Evolutionary conservation across 2,113 vertebrate species (phyloP).

Genomic region (Pituophis catenifer): DNA sequence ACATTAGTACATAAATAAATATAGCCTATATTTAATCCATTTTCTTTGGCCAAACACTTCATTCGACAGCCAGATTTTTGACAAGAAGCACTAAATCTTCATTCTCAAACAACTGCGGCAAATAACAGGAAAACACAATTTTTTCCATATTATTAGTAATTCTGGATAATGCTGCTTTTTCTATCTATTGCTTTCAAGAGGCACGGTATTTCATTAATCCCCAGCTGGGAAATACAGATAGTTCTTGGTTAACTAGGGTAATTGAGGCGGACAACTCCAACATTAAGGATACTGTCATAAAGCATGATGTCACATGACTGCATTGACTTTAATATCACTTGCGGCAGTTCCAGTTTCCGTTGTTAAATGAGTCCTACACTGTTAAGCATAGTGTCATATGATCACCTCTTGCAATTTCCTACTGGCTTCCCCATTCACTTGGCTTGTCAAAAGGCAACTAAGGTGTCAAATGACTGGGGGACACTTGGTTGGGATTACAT

Average conservation of each 20-base stretch:
- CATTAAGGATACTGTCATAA: not conserved
- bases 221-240: not conserved
- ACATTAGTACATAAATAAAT: not conserved
- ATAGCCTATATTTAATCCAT: not conserved
- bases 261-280: not conserved
- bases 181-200: not conserved
- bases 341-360: not conserved
- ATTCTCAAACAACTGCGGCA: not conserved
- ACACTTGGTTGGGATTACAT: not conserved
- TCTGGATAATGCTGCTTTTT: not conserved
- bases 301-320: not conserved
- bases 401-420: not conserved
- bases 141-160: not conserved
- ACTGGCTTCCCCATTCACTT: not conserved
- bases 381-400: not conserved
- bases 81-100: not conserved
- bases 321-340: not conserved
- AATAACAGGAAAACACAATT: not conserved
- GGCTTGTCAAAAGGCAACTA: not conserved
- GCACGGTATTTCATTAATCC: not conserved
- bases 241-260: not conserved
- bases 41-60: not conserved
- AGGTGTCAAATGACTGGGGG: not conserved
- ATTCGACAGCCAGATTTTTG: not conserved
- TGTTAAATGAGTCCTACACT: not conserved